These are phyloP conservation scores for Listronotus oregonensis DNA, from an alignment of 1,140 invertebrate genomes.

Conservation along the genomic window DNA sequence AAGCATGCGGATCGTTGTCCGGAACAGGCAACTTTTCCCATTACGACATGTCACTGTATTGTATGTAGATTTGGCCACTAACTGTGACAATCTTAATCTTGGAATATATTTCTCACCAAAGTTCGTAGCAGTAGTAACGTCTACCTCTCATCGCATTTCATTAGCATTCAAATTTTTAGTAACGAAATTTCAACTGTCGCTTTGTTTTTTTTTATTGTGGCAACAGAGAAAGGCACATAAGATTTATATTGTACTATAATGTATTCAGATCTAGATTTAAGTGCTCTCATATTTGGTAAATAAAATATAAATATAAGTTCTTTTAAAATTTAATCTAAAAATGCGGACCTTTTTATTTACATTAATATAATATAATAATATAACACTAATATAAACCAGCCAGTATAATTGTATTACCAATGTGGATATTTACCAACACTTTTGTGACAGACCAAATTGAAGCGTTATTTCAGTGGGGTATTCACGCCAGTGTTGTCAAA, in stretches of 20 bases:
- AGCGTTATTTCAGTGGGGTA: too few relatives aligned
- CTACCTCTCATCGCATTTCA: conserved; percentile 29
- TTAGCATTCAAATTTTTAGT: conserved; percentile 19
- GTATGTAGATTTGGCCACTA: conserved; percentile 53
- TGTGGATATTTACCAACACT: too few relatives aligned
- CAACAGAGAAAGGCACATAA: conserved; percentile 2
- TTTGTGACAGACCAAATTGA: too few relatives aligned
- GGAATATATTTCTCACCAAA: conserved; percentile 48
- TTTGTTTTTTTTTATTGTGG: conserved; percentile 11
- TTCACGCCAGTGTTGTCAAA: too few relatives aligned
- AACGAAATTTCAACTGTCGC: conserved; percentile 21
- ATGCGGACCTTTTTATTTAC: too few relatives aligned
- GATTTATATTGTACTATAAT: background rate
- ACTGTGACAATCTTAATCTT: conserved; percentile 56
- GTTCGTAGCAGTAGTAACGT: conserved; percentile 25
- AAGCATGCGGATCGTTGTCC: conserved; percentile 48
- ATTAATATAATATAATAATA: too few relatives aligned
- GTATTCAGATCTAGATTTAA: too few relatives aligned
- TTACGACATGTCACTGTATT: conserved; percentile 55
- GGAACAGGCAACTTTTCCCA: conserved; percentile 50
- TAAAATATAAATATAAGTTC: too few relatives aligned
- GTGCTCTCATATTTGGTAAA: too few relatives aligned
- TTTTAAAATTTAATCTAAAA: too few relatives aligned
- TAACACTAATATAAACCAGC: too few relatives aligned
- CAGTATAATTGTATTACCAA: too few relatives aligned